These are phyloP conservation scores for Cromileptes altivelis DNA, from an alignment of 2,113 vertebrate genomes.

Conservation along the genomic window DNA sequence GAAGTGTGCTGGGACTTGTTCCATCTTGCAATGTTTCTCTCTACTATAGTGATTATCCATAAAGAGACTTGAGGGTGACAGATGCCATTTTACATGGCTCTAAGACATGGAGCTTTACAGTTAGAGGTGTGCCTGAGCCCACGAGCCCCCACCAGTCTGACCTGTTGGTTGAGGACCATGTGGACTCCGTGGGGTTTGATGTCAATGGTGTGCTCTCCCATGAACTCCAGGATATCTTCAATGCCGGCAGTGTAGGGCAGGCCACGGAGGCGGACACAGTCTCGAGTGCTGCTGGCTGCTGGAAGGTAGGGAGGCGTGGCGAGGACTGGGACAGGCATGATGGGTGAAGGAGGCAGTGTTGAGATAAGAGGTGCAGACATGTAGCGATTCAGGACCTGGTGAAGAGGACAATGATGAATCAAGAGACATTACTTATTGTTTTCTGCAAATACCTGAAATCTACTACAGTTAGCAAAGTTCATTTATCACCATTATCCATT, in stretches of 20 bases:
- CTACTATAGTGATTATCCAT: not conserved
- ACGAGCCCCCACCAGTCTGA: constrained; percentile 56
- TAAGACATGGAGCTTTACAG: not conserved
- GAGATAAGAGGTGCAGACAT: constrained; percentile 95
- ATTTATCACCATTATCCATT: not conserved
- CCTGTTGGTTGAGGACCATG: constrained; percentile 99
- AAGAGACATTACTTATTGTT: not conserved
- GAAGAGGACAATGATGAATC: not conserved
- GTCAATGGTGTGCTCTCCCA: constrained; percentile 93
- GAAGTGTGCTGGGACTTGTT: not conserved
- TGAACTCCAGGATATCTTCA: constrained; percentile 96
- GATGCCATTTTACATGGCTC: not conserved
- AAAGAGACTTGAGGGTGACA: not conserved
- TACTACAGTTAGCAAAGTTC: not conserved
- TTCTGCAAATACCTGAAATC: not conserved
- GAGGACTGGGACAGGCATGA: constrained; percentile 88
- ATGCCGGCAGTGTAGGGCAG: constrained; percentile 95
- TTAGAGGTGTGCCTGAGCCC: not conserved
- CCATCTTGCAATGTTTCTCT: not conserved
- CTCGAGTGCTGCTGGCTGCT: constrained; percentile 85
- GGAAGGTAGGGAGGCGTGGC: constrained; percentile 90
- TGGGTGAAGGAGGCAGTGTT: constrained; percentile 89
- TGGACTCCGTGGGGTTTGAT: constrained; percentile 97
- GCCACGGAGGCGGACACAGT: constrained; percentile 93
- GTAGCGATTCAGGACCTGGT: constrained; percentile 94